Base-by-base conservation (phyloP, 1,140 invertebrate genomes). In the Scylla paramamosain region DNA sequence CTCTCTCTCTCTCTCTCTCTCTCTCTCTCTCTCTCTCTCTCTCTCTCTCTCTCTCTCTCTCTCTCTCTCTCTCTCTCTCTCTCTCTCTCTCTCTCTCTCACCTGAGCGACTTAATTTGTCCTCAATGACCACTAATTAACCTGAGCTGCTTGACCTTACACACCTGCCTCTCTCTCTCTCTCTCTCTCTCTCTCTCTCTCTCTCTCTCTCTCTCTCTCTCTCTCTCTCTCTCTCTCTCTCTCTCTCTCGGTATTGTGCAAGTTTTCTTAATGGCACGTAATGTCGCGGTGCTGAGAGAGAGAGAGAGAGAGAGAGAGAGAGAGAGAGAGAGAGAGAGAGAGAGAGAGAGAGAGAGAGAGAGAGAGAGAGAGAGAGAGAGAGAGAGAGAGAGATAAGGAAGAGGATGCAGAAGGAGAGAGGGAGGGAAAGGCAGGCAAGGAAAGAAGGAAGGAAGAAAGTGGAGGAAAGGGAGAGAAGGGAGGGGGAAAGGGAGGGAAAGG, bases 351-450 rank as follows among this genome's bases (percentile, higher is more conserved):
- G 48, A 67, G 59, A 25, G 59, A 67, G 20, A 67, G n/a, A n/a
- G 67, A n/a, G n/a, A n/a, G 88, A 90, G 88, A 46, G 88, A 90
- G 88, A 39, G 31, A 39, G 87, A 88, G 87, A 39, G n/a, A 39
- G 31, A 32, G 32, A 88, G 29, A 39, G 32, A 12, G 31, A 88
- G 32, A 16, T 6, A 48, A 14, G 0, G n/a, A n/a, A 1, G 8
- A 8, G n/a, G 20, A 59, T 0, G 10, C 2, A 20, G 20, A 20
- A 8, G 10, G 20, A 20, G 20, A 20, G 52, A 16, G 20, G 8
- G 67, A 20, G n/a, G 20, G 39, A 48, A 46, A 48, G 88, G 46
- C 14, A 48, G 48, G 25, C n/a, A 25, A 46, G 39, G 45, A 46
- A 31, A 90, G 48, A 48, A 46, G n/a, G 25, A 52, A 46, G 25